These are phyloP conservation scores for Corythoichthys intestinalis DNA, from an alignment of 2,113 vertebrate genomes.

Conservation along the genomic window DNA sequence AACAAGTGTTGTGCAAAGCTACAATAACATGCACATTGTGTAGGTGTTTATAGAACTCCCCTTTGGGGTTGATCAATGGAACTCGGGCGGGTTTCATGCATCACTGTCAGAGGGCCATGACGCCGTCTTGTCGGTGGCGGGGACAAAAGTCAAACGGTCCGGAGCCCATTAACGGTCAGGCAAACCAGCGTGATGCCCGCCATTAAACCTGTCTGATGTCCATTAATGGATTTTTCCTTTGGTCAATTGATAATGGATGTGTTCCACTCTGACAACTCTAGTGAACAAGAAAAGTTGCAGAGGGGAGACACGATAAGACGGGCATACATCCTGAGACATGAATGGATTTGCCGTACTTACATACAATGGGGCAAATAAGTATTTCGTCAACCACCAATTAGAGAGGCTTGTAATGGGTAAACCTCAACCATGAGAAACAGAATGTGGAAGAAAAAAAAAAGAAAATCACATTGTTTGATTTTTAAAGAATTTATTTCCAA, in stretches of 20 bases:
- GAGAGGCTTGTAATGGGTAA: too few relatives aligned
- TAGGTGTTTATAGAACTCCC: slow-evolving; percentile 23
- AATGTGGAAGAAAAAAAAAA: too few relatives aligned
- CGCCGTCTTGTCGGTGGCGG: slow-evolving; percentile 32
- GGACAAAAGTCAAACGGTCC: slow-evolving; percentile 45
- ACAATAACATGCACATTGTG: slow-evolving; percentile 8
- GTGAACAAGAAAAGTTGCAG: slow-evolving; percentile 4
- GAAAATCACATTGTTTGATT: too few relatives aligned
- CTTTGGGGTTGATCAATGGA: slow-evolving; percentile 50
- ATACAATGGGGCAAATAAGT: too few relatives aligned
- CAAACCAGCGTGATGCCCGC: slow-evolving; percentile 50
- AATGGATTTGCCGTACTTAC: slow-evolving; percentile 1
- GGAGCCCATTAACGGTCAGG: slow-evolving; percentile 47
- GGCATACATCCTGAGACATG: slow-evolving; percentile 2
- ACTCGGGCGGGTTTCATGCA: slow-evolving; percentile 51
- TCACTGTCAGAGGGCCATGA: slow-evolving; percentile 54
- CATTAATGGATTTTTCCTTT: slow-evolving; percentile 56
- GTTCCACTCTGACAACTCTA: slow-evolving; percentile 23
- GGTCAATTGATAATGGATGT: slow-evolving; percentile 59
- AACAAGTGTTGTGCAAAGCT: neutral
- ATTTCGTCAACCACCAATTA: too few relatives aligned
- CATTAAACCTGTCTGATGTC: slow-evolving; percentile 44
- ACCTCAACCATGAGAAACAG: too few relatives aligned
- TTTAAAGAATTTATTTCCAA: too few relatives aligned
- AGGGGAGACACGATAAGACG: neutral